These are phyloP conservation scores for Zaprionus lachaisei DNA, from an alignment of 1,140 invertebrate genomes.

Conservation along the genomic window DNA sequence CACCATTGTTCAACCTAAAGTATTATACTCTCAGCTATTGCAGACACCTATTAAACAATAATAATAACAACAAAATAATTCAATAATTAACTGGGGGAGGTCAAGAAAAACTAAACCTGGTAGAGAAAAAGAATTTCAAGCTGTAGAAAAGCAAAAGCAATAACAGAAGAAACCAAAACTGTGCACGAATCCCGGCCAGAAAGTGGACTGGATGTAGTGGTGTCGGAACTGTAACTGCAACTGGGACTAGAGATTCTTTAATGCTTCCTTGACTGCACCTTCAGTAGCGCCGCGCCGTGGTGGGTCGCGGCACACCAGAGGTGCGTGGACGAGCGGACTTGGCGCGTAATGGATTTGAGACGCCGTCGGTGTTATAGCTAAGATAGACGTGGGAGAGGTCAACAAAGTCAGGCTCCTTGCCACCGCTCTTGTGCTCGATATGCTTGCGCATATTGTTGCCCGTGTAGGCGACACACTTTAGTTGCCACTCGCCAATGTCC, in stretches of 20 bases:
- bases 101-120: constrained; percentile 48
- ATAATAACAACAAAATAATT: constrained; percentile 63
- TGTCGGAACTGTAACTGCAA: not conserved
- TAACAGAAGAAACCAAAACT: constrained; percentile 60
- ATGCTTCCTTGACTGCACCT: constrained; percentile 6
- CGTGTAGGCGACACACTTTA: constrained; percentile 98
- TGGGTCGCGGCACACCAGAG: constrained; percentile 80
- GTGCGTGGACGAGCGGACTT: constrained; percentile 79
- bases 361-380: constrained; percentile 79
- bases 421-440: constrained; percentile 69
- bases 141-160: constrained; percentile 56
- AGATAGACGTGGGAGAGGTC: constrained; percentile 84
- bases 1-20: constrained; percentile 72
- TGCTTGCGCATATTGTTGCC: constrained; percentile 98
- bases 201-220: constrained; percentile 16
- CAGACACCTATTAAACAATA: constrained; percentile 60
- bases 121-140: constrained; percentile 63
- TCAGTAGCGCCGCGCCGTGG: constrained; percentile 82
- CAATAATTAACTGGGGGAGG: not conserved
- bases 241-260: constrained; percentile 20
- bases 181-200: constrained; percentile 34
- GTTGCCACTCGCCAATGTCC: constrained; percentile 99
- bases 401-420: constrained; percentile 81
- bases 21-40: constrained; percentile 34
- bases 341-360: constrained; percentile 73